Percentiles rank a stretch among this genome's conserved stretches.
These are phyloP conservation scores for Synanthedon formicaeformis DNA, from an alignment of 2,888 invertebrate species.

Conservation along the genomic window DNA sequence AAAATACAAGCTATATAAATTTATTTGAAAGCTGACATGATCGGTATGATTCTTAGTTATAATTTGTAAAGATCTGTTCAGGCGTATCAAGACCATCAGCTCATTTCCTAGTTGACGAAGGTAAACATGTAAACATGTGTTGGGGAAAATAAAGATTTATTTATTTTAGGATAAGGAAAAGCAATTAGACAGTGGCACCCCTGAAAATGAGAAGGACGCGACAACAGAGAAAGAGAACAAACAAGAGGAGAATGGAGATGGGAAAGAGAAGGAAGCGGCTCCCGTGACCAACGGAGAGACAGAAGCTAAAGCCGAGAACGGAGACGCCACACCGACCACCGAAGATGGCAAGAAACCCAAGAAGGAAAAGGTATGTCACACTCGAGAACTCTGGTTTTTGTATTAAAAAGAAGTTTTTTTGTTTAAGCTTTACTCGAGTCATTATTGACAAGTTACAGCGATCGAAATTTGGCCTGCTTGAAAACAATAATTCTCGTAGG, in stretches of 20 bases:
- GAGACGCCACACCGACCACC: slow-evolving; percentile 40
- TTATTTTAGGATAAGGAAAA: slow-evolving; percentile 71
- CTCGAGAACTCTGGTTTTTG: too few relatives aligned
- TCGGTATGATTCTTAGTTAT: too few relatives aligned
- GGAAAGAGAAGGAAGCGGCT: slow-evolving; percentile 28
- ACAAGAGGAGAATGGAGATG: slow-evolving; percentile 28
- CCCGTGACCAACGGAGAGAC: slow-evolving; percentile 53
- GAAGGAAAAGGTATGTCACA: slow-evolving; percentile 69
- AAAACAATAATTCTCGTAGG: too few relatives aligned
- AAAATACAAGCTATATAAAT: too few relatives aligned
- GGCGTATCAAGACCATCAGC: too few relatives aligned
- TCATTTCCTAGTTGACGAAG: too few relatives aligned
- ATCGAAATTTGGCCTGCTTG: too few relatives aligned
- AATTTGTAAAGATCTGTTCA: too few relatives aligned
- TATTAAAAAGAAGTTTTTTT: too few relatives aligned
- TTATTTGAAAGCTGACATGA: too few relatives aligned
- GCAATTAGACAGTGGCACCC: slow-evolving; percentile 65
- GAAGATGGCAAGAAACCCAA: slow-evolving; percentile 73
- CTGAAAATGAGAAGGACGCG: slow-evolving; percentile 77
- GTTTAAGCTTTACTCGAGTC: too few relatives aligned
- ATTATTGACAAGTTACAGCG: too few relatives aligned
- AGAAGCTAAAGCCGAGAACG: slow-evolving; percentile 52
- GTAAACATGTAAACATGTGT: neutral
- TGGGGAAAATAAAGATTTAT: slow-evolving; percentile 1
- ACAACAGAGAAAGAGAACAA: slow-evolving; percentile 74